Conservation (phyloP, 2,888 invertebrate genomes). For the Acanthosepion lycidas region DNA sequence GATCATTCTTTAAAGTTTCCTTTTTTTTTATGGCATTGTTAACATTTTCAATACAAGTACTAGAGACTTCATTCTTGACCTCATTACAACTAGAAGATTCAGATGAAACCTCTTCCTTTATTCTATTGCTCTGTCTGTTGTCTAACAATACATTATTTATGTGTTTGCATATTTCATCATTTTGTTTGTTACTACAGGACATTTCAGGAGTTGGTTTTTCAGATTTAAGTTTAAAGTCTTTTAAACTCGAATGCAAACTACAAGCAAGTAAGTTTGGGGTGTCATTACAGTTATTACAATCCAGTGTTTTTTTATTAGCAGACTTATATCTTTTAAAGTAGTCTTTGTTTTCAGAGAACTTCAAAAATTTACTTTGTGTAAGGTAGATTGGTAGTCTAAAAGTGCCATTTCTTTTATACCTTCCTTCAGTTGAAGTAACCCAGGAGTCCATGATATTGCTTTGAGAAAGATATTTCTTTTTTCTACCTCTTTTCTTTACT, state of each 20-base stretch:
- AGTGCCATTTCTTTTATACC: not conserved
- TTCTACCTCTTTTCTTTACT: slow-evolving; percentile 1
- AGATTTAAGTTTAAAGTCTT: not conserved
- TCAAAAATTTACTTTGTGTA: slow-evolving; percentile 11
- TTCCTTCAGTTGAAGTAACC: not conserved
- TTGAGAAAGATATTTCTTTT: not conserved
- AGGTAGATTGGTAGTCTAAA: slow-evolving; percentile 33
- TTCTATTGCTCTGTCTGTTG: not conserved
- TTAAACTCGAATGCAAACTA: not conserved
- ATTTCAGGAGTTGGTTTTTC: not conserved
- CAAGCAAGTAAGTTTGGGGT: not conserved
- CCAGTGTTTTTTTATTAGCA: not conserved
- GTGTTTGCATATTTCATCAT: too few species aligned
- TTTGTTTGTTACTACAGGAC: not conserved
- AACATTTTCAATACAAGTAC: not conserved
- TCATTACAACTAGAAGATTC: not conserved
- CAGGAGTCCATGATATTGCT: not conserved
- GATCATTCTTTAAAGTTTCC: not conserved
- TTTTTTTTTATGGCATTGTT: not conserved
- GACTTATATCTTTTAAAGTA: not conserved
- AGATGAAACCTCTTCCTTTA: not conserved
- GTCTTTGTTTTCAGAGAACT: not conserved
- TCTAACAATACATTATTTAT: not conserved
- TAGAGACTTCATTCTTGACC: not conserved
- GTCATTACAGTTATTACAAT: not conserved